phyloP scores from a whole-genome alignment of 1,140 invertebrate genomes.

The Ruditapes philippinarum region DNA sequence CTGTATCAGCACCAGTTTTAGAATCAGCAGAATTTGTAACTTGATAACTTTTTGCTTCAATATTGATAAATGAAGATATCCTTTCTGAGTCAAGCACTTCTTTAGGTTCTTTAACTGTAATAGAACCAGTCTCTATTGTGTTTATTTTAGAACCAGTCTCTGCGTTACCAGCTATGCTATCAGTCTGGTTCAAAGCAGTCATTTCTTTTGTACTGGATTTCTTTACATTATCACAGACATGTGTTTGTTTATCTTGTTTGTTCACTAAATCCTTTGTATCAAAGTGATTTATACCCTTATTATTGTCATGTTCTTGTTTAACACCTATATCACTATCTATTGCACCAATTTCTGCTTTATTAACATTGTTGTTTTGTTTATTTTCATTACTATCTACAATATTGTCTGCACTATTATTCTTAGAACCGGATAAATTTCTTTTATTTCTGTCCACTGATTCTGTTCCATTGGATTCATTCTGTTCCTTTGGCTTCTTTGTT shows the following conservation, averaged over 20 bases:
- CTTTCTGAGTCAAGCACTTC: background rate
- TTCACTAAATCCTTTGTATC: background rate
- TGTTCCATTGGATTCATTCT: background rate
- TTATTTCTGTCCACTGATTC: background rate
- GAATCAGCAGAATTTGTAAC: background rate
- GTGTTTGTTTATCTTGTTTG: background rate
- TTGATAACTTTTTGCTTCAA: background rate
- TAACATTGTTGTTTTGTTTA: background rate
- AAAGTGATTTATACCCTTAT: background rate
- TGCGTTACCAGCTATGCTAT: background rate
- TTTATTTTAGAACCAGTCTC: background rate
- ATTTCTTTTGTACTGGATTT: background rate
- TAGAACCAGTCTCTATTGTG: background rate
- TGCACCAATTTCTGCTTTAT: background rate
- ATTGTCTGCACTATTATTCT: background rate
- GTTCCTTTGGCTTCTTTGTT: conserved; percentile 48
- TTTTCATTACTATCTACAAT: background rate
- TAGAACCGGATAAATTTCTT: background rate
- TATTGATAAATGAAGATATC: conserved; percentile 1
- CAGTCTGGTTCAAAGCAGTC: background rate
- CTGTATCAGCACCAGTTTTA: background rate
- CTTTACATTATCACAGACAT: conserved; percentile 3
- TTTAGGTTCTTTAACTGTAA: background rate
- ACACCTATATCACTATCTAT: background rate
- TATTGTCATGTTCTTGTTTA: background rate